Evolutionary conservation across 2,888 invertebrate species (phyloP).

Genomic region (Melipona bicolor): DNA sequence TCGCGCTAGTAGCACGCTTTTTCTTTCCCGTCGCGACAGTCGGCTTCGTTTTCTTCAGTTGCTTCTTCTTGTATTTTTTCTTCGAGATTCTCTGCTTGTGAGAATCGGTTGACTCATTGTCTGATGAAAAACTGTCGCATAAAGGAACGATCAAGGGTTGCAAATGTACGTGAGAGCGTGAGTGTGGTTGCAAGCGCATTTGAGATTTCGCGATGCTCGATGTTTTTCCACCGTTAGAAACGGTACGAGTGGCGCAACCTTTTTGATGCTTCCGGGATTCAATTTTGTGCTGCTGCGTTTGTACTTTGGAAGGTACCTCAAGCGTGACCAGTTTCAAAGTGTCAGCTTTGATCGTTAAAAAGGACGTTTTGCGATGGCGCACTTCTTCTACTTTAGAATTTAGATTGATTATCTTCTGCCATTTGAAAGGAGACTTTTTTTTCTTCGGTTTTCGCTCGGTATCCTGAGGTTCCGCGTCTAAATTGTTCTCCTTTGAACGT

Average conservation of each 20-base stretch:
- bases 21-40: slow-evolving; percentile 61
- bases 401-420: slow-evolving; percentile 72
- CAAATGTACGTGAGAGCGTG: slow-evolving; percentile 26
- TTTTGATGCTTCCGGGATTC: slow-evolving; percentile 61
- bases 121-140: slow-evolving; percentile 71
- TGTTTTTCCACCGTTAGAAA: slow-evolving; percentile 20
- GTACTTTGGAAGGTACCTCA: slow-evolving; percentile 63
- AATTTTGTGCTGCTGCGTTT: slow-evolving; percentile 74
- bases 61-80: slow-evolving; percentile 75
- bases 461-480: slow-evolving; percentile 22
- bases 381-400: slow-evolving; percentile 61
- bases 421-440: slow-evolving; percentile 75
- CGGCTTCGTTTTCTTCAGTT: slow-evolving; percentile 65
- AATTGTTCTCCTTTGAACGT: background rate
- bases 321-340: slow-evolving; percentile 72
- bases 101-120: slow-evolving; percentile 54
- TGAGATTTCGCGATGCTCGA: slow-evolving; percentile 33
- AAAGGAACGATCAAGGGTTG: slow-evolving; percentile 47
- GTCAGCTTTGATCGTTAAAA: slow-evolving; percentile 72
- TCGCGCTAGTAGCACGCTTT: slow-evolving; percentile 72
- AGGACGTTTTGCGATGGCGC: slow-evolving; percentile 36
- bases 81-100: slow-evolving; percentile 58
- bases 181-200: slow-evolving; percentile 31
- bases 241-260: background rate
- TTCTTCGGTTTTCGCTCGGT: slow-evolving; percentile 73